Conservation (phyloP, 2,797 vertebrate species). For the Phalanger gymnotis region DNA sequence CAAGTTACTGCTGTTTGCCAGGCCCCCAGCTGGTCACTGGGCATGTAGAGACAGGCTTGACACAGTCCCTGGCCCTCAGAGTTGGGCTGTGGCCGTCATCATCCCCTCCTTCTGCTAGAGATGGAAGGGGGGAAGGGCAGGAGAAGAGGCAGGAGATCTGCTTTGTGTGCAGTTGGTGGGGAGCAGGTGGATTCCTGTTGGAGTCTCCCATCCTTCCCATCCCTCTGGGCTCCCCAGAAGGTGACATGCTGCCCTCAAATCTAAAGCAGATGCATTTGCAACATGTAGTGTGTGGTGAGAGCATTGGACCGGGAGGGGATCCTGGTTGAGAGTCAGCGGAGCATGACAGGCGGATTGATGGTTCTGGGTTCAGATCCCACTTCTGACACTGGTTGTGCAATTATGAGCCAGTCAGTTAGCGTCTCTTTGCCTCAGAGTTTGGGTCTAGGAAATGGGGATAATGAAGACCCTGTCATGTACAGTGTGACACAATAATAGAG, state of each 20-base stretch:
- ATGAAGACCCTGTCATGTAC: not conserved
- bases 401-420: not conserved
- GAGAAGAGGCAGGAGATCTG: not conserved
- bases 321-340: not conserved
- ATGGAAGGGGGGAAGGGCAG: not conserved
- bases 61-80: not conserved
- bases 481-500: not conserved
- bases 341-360: not conserved
- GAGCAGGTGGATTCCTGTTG: not conserved
- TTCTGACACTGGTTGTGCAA: not conserved
- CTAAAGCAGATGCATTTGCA: not conserved
- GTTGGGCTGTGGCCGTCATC: no score
- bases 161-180: no score
- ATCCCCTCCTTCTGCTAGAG: not conserved
- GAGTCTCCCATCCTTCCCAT: not conserved
- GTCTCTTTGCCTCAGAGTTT: not conserved
- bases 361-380: not conserved
- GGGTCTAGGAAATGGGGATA: not conserved
- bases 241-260: not conserved
- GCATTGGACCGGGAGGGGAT: not conserved
- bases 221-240: not conserved
- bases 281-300: not conserved
- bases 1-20: not conserved
- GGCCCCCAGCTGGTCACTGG: not conserved
- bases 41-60: not conserved